Evolutionary conservation across 2,113 vertebrate species (phyloP).

Genomic region (Ailurus styani): DNA sequence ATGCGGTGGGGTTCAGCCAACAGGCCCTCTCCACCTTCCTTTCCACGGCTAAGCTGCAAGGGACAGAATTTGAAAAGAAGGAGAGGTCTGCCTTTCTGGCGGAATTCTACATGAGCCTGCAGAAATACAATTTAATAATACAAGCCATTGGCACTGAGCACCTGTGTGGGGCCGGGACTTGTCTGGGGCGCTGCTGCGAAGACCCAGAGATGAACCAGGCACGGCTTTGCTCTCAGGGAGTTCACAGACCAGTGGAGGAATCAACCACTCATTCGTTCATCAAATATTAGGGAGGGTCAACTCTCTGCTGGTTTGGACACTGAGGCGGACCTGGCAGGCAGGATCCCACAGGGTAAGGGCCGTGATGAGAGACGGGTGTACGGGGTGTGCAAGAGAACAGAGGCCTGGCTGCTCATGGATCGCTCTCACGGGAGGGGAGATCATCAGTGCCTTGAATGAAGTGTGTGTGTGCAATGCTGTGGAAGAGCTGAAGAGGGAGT

Average conservation of each 20-base stretch:
- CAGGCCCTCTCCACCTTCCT: neutral
- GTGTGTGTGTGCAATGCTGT: neutral
- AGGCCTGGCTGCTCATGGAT: neutral
- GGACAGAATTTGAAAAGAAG: neutral
- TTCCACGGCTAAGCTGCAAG: neutral
- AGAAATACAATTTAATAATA: neutral
- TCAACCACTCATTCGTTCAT: neutral
- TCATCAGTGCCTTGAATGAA: neutral
- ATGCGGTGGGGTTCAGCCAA: neutral
- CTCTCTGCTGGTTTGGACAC: neutral
- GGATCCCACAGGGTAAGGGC: neutral
- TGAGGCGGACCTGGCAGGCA: neutral
- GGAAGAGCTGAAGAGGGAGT: neutral
- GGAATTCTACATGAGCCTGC: neutral
- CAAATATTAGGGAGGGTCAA: neutral
- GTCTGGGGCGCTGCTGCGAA: neutral
- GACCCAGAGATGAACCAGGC: neutral
- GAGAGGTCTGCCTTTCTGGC: neutral
- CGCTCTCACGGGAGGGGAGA: neutral
- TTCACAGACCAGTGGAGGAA: neutral
- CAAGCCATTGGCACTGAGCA: neutral
- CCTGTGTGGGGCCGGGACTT: neutral
- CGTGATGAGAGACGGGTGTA: neutral
- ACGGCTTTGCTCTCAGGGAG: neutral
- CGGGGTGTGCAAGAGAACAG: accelerated